These are phyloP conservation scores for Homalodisca vitripennis DNA, from an alignment of 1,140 invertebrate genomes.

Conservation along the genomic window DNA sequence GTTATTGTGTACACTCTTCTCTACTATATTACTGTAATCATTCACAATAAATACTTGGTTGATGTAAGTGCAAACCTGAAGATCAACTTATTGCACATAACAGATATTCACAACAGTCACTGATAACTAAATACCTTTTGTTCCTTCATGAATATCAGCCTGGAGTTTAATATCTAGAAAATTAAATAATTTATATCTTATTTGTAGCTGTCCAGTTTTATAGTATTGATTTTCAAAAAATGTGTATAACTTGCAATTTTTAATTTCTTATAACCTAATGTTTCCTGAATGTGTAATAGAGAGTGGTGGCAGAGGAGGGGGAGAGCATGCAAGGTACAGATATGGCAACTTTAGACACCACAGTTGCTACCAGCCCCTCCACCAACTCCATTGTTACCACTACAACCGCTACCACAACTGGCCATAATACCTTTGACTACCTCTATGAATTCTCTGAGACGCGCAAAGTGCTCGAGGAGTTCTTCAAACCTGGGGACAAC, in stretches of 20 bases:
- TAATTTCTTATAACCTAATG: neutral
- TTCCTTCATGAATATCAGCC: too few species aligned
- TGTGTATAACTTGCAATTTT: neutral
- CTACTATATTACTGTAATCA: too few species aligned
- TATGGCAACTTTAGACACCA: too few species aligned
- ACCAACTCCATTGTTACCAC: slow-evolving; percentile 54
- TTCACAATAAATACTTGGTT: too few species aligned
- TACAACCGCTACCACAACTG: slow-evolving; percentile 39
- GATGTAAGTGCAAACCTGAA: too few species aligned
- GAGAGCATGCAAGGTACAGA: slow-evolving; percentile 41
- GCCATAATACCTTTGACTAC: slow-evolving; percentile 69
- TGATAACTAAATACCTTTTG: too few species aligned
- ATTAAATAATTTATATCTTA: too few species aligned
- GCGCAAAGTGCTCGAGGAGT: slow-evolving; percentile 85
- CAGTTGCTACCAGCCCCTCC: slow-evolving; percentile 46
- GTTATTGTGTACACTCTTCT: too few species aligned
- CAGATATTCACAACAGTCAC: too few species aligned
- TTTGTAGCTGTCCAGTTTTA: too few species aligned
- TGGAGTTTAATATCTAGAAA: too few species aligned
- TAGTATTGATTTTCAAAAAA: neutral
- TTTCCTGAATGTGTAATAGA: slow-evolving; percentile 32
- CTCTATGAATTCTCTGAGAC: slow-evolving; percentile 90
- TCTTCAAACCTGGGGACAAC: slow-evolving; percentile 75
- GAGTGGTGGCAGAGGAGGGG: slow-evolving; percentile 40
- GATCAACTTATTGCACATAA: too few species aligned